Percentiles rank a stretch among this genome's conserved stretches.
These are phyloP conservation scores for Lissocephala sabroskyi DNA, from an alignment of 2,888 invertebrate genomes.

Conservation along the genomic window DNA sequence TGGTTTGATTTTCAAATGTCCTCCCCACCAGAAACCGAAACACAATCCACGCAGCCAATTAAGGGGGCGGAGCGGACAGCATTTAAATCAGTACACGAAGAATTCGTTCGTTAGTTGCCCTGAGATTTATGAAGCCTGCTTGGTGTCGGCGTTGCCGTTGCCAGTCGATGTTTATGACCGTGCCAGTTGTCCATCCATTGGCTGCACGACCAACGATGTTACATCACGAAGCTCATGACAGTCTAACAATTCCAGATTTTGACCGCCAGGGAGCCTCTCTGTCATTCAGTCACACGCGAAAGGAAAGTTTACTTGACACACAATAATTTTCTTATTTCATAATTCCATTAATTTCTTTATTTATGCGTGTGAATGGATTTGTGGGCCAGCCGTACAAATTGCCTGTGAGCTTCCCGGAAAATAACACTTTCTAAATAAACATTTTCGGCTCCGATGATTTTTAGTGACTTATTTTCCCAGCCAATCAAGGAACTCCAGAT, in stretches of 20 bases:
- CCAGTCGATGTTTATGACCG: constrained; percentile 10
- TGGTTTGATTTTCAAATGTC: no score
- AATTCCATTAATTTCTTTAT: constrained; percentile 32
- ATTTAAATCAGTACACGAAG: constrained; percentile 23
- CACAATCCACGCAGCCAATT: no score
- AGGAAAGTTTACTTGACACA: constrained; percentile 8
- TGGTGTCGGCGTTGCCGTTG: no score
- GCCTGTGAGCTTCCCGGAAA: no score
- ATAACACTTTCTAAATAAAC: no score
- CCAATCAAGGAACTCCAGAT: no score
- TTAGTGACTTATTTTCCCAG: no score
- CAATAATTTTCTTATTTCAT: constrained; percentile 9
- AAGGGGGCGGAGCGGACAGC: constrained; percentile 6
- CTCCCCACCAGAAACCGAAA: no score
- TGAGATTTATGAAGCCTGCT: constrained; percentile 9
- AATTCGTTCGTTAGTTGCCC: constrained; percentile 16
- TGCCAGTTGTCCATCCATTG: neutral
- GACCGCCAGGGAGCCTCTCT: neutral
- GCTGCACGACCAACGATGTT: constrained; percentile 16
- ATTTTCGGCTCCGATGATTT: no score
- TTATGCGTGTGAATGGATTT: constrained; percentile 56
- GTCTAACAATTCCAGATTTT: constrained; percentile 10
- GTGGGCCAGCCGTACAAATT: no score
- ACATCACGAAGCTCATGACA: constrained; percentile 28
- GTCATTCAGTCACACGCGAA: constrained; percentile 31